These are phyloP conservation scores for Psilopogon haemacephalus DNA, from an alignment of 2,113 vertebrate species.

Conservation along the genomic window DNA sequence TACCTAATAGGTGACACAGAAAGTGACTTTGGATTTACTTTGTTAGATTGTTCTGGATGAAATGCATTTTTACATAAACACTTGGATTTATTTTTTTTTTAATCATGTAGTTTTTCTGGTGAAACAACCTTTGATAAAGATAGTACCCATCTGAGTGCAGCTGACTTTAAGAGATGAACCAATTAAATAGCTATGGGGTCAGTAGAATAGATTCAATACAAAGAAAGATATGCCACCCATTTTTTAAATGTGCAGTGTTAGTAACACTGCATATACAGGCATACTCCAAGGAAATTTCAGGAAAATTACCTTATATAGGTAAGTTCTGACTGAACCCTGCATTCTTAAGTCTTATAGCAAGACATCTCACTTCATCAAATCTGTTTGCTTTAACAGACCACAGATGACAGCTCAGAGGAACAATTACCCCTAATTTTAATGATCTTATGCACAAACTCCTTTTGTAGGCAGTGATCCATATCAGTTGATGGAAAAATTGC, in stretches of 20 bases:
- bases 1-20: neutral
- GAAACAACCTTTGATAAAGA: neutral
- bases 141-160: neutral
- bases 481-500: neutral
- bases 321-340: neutral
- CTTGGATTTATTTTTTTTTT: neutral
- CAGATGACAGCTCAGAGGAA: neutral
- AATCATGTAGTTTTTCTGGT: neutral
- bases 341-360: neutral
- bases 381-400: neutral
- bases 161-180: neutral
- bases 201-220: neutral
- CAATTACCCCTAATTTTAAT: neutral
- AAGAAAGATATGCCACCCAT: neutral
- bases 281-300: neutral
- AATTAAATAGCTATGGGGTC: neutral
- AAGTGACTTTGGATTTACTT: neutral
- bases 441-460: neutral
- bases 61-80: neutral
- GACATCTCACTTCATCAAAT: neutral
- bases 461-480: neutral
- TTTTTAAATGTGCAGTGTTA: neutral
- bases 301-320: neutral
- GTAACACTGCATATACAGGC: neutral
- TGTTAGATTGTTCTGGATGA: neutral